Conservation (phyloP, 2,888 invertebrate species). For the Trissoscelio sp. region DNA sequence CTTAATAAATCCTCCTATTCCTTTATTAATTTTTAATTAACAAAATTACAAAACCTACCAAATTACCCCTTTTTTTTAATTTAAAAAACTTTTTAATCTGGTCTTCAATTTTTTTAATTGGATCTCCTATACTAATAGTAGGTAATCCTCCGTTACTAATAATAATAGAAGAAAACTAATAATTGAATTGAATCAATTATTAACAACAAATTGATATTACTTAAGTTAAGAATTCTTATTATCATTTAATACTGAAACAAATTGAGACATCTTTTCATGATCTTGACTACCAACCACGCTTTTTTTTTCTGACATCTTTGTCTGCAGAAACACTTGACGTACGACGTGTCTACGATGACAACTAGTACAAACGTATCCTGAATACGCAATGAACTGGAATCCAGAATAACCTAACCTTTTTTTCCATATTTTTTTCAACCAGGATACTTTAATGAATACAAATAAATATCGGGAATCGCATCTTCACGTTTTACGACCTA, state of each 20-base stretch:
- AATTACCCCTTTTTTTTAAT: too few species aligned
- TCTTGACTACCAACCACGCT: conserved; percentile 69
- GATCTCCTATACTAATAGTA: too few species aligned
- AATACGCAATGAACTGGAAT: conserved; percentile 79
- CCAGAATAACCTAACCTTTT: conserved; percentile 62
- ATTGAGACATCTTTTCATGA: conserved; percentile 79
- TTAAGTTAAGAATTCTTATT: conserved; percentile 71
- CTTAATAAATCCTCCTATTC: too few species aligned
- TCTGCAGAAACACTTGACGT: conserved; percentile 82
- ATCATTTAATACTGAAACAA: conserved; percentile 74
- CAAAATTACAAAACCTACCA: too few species aligned
- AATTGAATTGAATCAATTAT: too few species aligned
- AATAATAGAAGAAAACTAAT: too few species aligned
- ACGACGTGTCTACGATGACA: conserved; percentile 84
- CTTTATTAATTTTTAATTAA: too few species aligned
- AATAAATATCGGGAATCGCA: conserved; percentile 51
- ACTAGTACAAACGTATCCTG: conserved; percentile 83
- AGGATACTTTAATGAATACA: conserved; percentile 56
- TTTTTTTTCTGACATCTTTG: conserved; percentile 78
- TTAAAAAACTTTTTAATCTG: too few species aligned
- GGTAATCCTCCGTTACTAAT: too few species aligned
- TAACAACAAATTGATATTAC: too few species aligned
- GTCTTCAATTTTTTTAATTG: too few species aligned
- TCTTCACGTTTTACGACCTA: conserved; percentile 1
- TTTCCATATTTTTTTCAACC: conserved; percentile 46